Evolutionary conservation across 2,797 vertebrate species (phyloP).

Genomic region (Micropoecilia bifurca): DNA sequence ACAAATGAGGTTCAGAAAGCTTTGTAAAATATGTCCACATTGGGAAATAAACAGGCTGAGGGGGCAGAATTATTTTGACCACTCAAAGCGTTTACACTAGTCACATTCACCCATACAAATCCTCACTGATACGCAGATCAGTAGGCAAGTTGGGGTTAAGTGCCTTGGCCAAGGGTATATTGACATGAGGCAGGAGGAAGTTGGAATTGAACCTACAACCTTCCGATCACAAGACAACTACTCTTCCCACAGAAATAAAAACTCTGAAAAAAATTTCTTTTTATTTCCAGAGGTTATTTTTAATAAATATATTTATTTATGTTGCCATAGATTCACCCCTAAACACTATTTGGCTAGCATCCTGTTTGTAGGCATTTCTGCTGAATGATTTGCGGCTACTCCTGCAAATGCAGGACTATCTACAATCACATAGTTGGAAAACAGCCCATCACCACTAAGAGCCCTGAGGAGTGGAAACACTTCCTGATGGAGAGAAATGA

Average conservation of each 20-base stretch:
- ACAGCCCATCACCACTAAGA: constrained; percentile 27
- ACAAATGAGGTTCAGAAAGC: constrained; percentile 21
- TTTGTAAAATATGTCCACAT: not conserved
- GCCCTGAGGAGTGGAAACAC: constrained; percentile 26
- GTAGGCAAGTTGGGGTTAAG: no score
- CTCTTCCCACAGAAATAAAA: not conserved
- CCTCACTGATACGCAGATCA: no score
- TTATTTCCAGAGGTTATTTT: constrained; percentile 7
- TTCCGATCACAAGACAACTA: no score
- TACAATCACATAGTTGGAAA: constrained; percentile 27
- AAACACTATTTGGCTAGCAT: constrained; percentile 21
- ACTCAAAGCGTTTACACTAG: no score
- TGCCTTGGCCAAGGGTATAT: no score
- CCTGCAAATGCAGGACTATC: constrained; percentile 11
- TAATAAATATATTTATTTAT: not conserved
- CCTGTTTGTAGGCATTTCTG: constrained; percentile 9
- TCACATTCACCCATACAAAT: no score
- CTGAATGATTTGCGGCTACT: constrained; percentile 27
- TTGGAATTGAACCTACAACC: no score
- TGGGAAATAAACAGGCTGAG: not conserved
- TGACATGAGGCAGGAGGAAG: no score
- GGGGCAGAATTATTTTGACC: constrained; percentile 8
- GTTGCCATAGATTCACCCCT: constrained; percentile 11
- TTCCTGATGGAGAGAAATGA: constrained; percentile 15
- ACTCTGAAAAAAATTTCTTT: constrained; percentile 16